A percentile compares a stretch with the other conserved stretches of the same genome.
phyloP scores from a whole-genome alignment of 2,888 invertebrate genomes.

The Caenorhabditis wallacei region DNA sequence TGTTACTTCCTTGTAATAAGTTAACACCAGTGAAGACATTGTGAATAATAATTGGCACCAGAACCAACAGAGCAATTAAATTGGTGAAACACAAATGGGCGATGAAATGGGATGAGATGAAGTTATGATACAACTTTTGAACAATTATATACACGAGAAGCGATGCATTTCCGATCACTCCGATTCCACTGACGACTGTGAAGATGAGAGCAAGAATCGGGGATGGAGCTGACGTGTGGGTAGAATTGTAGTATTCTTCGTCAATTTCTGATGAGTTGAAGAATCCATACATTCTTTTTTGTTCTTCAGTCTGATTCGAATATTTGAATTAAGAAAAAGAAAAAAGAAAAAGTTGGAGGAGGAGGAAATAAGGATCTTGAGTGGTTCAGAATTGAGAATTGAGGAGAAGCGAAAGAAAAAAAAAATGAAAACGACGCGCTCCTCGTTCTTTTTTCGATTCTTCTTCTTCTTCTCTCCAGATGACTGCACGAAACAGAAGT shows the following conservation, averaged over 20 bases:
- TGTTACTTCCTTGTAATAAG: constrained; percentile 75
- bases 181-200: constrained; percentile 67
- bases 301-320: background rate
- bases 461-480: constrained; percentile 38
- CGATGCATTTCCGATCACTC: constrained; percentile 76
- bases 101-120: constrained; percentile 83
- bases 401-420: background rate
- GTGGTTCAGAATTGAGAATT: constrained; percentile 5
- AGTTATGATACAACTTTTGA: constrained; percentile 82
- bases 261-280: constrained; percentile 70
- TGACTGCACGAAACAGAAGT: constrained; percentile 33
- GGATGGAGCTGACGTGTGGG: constrained; percentile 66
- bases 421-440: constrained; percentile 14
- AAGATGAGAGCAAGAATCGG: constrained; percentile 66
- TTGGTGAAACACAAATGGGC: constrained; percentile 82
- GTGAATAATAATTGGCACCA: constrained; percentile 79
- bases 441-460: constrained; percentile 1
- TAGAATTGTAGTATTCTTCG: constrained; percentile 67
- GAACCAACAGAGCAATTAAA: constrained; percentile 73
- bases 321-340: background rate
- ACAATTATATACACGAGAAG: constrained; percentile 80
- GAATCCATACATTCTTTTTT: constrained; percentile 44
- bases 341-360: constrained; percentile 15
- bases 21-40: constrained; percentile 79
- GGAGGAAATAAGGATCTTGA: constrained; percentile 37